These are phyloP conservation scores for Apoda limacodes DNA, from an alignment of 2,888 invertebrate species.

Conservation along the genomic window DNA sequence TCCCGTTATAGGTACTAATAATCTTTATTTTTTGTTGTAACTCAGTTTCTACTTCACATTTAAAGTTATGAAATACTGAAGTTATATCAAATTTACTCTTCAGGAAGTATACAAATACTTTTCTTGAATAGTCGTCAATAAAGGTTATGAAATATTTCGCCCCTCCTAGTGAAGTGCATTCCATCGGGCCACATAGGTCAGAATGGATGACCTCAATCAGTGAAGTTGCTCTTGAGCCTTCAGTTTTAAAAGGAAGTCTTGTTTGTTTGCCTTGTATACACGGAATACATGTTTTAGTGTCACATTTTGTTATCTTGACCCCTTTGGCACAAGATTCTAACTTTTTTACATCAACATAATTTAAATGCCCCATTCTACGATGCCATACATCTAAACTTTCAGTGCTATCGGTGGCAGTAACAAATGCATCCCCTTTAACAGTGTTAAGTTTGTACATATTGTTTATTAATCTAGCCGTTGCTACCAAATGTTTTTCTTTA, in stretches of 20 bases:
- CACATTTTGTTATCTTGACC: slow-evolving; percentile 3
- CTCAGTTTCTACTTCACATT: slow-evolving; percentile 16
- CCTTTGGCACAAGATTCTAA: slow-evolving; percentile 8
- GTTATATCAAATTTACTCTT: slow-evolving; percentile 14
- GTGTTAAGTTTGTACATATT: slow-evolving; percentile 13
- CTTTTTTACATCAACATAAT: slow-evolving; percentile 11
- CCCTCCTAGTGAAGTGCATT: slow-evolving; percentile 15
- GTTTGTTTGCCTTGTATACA: slow-evolving; percentile 19
- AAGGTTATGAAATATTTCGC: slow-evolving; percentile 20
- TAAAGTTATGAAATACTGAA: slow-evolving; percentile 14
- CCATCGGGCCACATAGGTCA: slow-evolving; percentile 20
- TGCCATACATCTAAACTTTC: slow-evolving; percentile 11
- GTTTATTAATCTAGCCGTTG: slow-evolving; percentile 9
- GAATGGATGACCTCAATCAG: slow-evolving; percentile 17
- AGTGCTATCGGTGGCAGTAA: neutral
- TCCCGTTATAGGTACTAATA: slow-evolving; percentile 17
- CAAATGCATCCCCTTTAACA: slow-evolving; percentile 1
- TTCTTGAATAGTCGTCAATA: slow-evolving; percentile 17
- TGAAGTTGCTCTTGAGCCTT: slow-evolving; percentile 13
- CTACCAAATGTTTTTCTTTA: slow-evolving; percentile 5
- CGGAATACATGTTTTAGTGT: slow-evolving; percentile 8
- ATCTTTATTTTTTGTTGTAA: slow-evolving; percentile 13
- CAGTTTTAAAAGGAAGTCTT: slow-evolving; percentile 17
- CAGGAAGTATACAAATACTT: slow-evolving; percentile 16
- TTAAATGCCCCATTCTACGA: slow-evolving; percentile 12